Evolutionary conservation across 2,888 invertebrate species (phyloP).

Genomic region (Protonemura montana): DNA sequence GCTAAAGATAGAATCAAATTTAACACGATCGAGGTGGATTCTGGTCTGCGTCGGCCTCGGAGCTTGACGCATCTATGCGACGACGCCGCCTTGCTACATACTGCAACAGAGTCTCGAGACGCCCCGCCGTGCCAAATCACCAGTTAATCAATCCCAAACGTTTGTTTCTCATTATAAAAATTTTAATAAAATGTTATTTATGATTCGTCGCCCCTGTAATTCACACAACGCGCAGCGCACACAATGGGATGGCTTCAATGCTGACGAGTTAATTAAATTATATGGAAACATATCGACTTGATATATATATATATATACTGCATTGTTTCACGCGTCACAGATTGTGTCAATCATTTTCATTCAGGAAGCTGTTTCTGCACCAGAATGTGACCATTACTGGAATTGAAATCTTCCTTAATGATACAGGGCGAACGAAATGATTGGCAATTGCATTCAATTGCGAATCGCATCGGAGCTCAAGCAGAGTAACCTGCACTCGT

Average conservation of each 20-base stretch:
- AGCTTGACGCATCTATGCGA: too few relatives aligned
- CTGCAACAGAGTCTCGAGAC: neutral
- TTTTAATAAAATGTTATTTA: slow-evolving; percentile 26
- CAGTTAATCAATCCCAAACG: neutral
- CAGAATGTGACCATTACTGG: neutral
- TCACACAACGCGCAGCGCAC: neutral
- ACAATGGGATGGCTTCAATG: neutral
- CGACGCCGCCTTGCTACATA: neutral
- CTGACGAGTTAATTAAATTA: neutral
- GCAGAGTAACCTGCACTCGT: neutral
- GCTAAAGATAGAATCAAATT: slow-evolving; percentile 20
- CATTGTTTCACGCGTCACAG: neutral
- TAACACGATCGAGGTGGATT: neutral
- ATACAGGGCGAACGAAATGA: neutral
- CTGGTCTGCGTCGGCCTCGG: neutral
- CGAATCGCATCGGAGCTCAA: neutral
- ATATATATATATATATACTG: neutral
- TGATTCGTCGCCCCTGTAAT: slow-evolving; percentile 13
- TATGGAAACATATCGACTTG: neutral
- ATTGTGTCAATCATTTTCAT: neutral
- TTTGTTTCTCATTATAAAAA: slow-evolving; percentile 19
- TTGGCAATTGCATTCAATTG: neutral
- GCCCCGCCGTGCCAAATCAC: neutral
- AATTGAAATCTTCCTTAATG: neutral
- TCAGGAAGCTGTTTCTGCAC: neutral